Evolutionary conservation across 1,140 invertebrate genomes (phyloP).

Genomic region (Acromyrmex echinatior): DNA sequence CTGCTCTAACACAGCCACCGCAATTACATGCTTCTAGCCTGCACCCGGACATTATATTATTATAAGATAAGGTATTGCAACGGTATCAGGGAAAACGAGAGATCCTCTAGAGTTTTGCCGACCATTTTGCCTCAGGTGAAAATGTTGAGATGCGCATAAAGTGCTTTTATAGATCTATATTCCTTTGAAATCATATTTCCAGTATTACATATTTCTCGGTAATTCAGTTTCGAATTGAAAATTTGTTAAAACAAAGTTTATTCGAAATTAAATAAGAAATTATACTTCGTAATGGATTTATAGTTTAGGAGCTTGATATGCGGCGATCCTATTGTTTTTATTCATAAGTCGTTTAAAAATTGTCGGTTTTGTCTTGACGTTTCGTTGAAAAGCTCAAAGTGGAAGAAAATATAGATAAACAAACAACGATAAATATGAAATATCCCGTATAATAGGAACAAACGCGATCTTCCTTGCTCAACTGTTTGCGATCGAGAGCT

Average conservation of each 20-base stretch:
- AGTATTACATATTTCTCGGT: neutral
- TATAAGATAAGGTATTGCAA: constrained; percentile 49
- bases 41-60: constrained; percentile 28
- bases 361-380: neutral
- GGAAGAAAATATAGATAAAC: neutral
- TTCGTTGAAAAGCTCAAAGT: neutral
- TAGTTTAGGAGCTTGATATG: no score
- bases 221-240: neutral
- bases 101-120: constrained; percentile 20
- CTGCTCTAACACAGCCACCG: constrained; percentile 14
- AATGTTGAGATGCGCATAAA: neutral
- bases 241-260: neutral
- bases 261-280: neutral
- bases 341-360: constrained; percentile 4
- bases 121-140: neutral
- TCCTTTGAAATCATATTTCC: neutral
- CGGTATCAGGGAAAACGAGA: neutral
- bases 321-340: neutral
- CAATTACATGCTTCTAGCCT: constrained; percentile 47
- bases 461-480: constrained; percentile 9
- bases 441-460: constrained; percentile 21
- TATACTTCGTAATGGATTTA: neutral
- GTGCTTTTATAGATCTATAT: neutral
- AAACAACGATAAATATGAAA: neutral
- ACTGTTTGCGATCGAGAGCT: constrained; percentile 16